Base-by-base conservation (phyloP, 1,140 invertebrate genomes). In the Rhizoglyphus robini region DNA sequence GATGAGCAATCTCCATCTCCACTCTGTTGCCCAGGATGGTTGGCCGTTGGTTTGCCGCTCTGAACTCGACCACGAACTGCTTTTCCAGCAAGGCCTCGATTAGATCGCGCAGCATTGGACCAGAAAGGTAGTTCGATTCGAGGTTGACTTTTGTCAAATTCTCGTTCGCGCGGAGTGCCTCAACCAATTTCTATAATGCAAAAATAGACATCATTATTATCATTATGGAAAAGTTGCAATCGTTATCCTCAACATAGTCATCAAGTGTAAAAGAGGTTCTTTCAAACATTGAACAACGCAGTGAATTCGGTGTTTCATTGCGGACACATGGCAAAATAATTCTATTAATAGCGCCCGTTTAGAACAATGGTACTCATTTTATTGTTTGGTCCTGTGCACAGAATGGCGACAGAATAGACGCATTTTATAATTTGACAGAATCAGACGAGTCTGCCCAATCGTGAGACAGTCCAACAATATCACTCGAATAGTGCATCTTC, bases 21-120 rank as follows among this genome's bases (percentile, higher is more conserved):
- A 90, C 90, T 81, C 95, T 95, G 78, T 96, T 95, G 71, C 94
- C 93, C 70, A 98, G 81, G 66, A 95, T 86, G 80, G 88, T 84
- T 72, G 90, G 90, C 81, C 92, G 86, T 90, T 96, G 93, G 79
- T 97, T 97, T 54, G 90, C 86, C 67, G 89, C 90, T 75, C 92
- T 82, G 74, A 96, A 91, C 79, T 96, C 92, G 78, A 91, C 86
- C 41, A 96, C 82, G 61, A 83, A 83, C 74, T 89, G 87, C 70
- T 88, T 88, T 70, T 85, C 84, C 66, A 94, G 82, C 70, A 96
- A 81, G 48, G 89, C 82, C 77, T 86, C 85, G 48, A 96, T 82
- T 49, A 98, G 79, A 75, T 84, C 83, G 63, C 93, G 84, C 72
- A 96, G 84, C 71, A 71, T 73, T 36, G 74, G 73, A 80, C 80